phyloP scores from a whole-genome alignment of 2,888 invertebrate genomes.

The Falcaria lacertinaria region DNA sequence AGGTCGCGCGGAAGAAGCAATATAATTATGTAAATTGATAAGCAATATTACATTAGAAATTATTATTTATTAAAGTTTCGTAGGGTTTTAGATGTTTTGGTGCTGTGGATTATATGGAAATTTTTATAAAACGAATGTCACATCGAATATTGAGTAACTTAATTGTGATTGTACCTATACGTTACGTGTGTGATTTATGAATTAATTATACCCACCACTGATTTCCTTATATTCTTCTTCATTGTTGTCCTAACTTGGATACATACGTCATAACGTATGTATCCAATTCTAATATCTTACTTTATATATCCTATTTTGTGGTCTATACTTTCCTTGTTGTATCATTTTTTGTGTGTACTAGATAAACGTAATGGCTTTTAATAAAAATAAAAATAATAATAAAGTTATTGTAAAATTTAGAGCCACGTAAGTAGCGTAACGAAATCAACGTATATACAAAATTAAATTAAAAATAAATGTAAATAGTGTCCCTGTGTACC shows the following conservation, averaged over 20 bases:
- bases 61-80: conserved; percentile 54
- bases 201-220: too few relatives aligned
- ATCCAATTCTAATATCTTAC: too few relatives aligned
- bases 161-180: conserved; percentile 12
- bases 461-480: conserved; percentile 61
- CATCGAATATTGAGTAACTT: conserved; percentile 62
- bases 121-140: conserved; percentile 51
- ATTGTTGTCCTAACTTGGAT: too few relatives aligned
- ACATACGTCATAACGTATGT: too few relatives aligned
- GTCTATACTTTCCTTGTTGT: too few relatives aligned
- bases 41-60: conserved; percentile 68
- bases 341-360: too few relatives aligned
- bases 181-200: too few relatives aligned
- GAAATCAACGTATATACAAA: conserved; percentile 74
- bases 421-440: conserved; percentile 41
- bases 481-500: conserved; percentile 65
- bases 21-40: conserved; percentile 70
- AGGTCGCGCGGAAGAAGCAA: conserved; percentile 71
- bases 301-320: too few relatives aligned
- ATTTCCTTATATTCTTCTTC: too few relatives aligned
- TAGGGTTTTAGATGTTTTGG: conserved; percentile 67
- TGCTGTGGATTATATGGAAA: conserved; percentile 58
- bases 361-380: conserved; percentile 56
- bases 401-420: conserved; percentile 68
- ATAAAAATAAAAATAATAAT: conserved; percentile 75